phyloP scores from a whole-genome alignment of 2,888 invertebrate species.

The Aromia moschata region DNA sequence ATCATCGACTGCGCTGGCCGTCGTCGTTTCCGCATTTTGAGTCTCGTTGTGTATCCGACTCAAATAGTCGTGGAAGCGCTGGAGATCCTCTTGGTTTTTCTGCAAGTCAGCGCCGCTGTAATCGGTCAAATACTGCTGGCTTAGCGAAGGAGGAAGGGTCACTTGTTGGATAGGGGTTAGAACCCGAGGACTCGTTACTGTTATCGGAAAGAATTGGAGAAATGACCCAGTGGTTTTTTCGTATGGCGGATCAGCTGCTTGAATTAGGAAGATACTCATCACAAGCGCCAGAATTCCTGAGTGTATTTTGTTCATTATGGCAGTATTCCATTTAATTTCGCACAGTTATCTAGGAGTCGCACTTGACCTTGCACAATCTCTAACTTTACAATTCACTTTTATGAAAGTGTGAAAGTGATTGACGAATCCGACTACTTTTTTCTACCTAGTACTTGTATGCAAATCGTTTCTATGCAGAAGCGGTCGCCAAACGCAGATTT shows the following conservation, averaged over 20 bases:
- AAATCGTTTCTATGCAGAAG: too few relatives aligned
- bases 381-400: not conserved
- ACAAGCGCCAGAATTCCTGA: conserved; percentile 59
- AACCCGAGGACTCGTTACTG: conserved; percentile 5
- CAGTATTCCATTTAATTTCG: conserved; percentile 36
- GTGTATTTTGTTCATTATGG: conserved; percentile 61
- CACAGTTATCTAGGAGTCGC: not conserved
- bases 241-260: conserved; percentile 60
- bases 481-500: too few relatives aligned
- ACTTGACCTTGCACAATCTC: not conserved
- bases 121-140: conserved; percentile 22
- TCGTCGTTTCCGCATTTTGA: conserved; percentile 22
- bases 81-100: conserved; percentile 45
- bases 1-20: conserved; percentile 11
- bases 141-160: not conserved
- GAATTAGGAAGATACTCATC: conserved; percentile 60
- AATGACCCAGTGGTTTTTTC: conserved; percentile 48
- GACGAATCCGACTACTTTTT: not conserved
- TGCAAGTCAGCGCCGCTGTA: conserved; percentile 28
- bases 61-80: conserved; percentile 50
- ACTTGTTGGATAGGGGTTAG: not conserved
- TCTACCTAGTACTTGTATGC: too few relatives aligned
- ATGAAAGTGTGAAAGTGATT: conserved; percentile 2
- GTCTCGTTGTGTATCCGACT: conserved; percentile 45
- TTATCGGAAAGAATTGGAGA: conserved; percentile 40